Evolutionary conservation across 2,888 invertebrate species (phyloP).

Genomic region (Quadriops clusia): DNA sequence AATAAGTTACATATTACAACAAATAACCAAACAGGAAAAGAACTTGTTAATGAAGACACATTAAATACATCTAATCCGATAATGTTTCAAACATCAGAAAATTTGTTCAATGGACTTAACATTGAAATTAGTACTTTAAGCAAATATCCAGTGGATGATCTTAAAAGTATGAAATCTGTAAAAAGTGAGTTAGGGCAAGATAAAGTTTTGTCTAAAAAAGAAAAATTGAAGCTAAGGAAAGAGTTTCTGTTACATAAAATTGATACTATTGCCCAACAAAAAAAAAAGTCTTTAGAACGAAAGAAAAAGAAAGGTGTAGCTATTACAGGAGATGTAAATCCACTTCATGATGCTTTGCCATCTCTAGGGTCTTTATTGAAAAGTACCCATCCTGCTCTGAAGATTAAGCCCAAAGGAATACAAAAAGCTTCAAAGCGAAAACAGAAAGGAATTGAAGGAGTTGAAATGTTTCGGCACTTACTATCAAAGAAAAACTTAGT

Average conservation of each 20-base stretch:
- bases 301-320: slow-evolving; percentile 21
- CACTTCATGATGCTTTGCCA: slow-evolving; percentile 29
- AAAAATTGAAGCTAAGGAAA: slow-evolving; percentile 26
- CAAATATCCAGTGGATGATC: slow-evolving; percentile 22
- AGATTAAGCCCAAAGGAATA: slow-evolving; percentile 10
- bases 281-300: slow-evolving; percentile 23
- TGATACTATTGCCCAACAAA: slow-evolving; percentile 24
- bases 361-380: slow-evolving; percentile 25
- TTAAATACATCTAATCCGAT: slow-evolving; percentile 6
- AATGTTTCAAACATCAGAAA: slow-evolving; percentile 14
- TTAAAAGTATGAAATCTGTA: slow-evolving; percentile 23
- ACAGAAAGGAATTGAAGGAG: slow-evolving; percentile 10
- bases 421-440: slow-evolving; percentile 13
- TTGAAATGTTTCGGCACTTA: slow-evolving; percentile 12
- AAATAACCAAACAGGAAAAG: too few species aligned
- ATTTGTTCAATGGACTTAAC: slow-evolving; percentile 22
- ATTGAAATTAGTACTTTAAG: slow-evolving; percentile 19
- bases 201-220: slow-evolving; percentile 25
- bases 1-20: too few species aligned
- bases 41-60: too few species aligned
- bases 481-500: slow-evolving; percentile 11
- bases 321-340: slow-evolving; percentile 27
- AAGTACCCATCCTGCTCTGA: not conserved
- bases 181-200: slow-evolving; percentile 21
- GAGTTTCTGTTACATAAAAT: slow-evolving; percentile 27